Conservation (phyloP, 2,888 invertebrate genomes). For the Melikaiella ostensackeni region DNA sequence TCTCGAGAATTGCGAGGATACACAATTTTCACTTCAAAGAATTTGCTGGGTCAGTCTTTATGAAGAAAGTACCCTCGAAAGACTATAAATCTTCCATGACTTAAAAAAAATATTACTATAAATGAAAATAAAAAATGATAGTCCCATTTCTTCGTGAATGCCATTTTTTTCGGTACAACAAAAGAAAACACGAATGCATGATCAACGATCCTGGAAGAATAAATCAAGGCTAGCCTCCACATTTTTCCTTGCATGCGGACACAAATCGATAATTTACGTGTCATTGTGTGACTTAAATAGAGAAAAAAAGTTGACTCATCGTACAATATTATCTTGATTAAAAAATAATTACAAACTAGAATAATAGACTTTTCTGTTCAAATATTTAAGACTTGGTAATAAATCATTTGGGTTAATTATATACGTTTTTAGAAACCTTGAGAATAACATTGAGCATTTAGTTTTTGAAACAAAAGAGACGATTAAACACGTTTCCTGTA, state of each 20-base stretch:
- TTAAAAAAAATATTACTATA: neutral
- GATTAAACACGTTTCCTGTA: neutral
- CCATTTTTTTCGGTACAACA: neutral
- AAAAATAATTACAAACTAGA: neutral
- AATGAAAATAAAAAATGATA: neutral
- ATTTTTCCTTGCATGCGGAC: conserved; percentile 1
- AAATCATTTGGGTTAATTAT: neutral
- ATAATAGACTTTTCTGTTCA: neutral
- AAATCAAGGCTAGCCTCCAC: conserved; percentile 22
- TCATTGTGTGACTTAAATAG: conserved; percentile 10
- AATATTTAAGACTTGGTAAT: neutral
- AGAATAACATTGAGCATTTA: neutral
- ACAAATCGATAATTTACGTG: conserved; percentile 28
- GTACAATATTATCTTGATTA: neutral
- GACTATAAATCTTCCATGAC: neutral
- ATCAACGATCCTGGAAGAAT: conserved; percentile 8
- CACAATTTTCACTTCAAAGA: conserved; percentile 1
- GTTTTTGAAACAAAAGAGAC: neutral
- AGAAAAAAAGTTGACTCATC: conserved; percentile 16
- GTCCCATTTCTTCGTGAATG: neutral
- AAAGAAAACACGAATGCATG: neutral
- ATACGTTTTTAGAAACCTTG: neutral
- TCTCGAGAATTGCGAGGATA: neutral
- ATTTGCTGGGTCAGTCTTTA: neutral
- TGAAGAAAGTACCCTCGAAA: neutral